Evolutionary conservation across 1,140 invertebrate species (phyloP).

Genomic region (Drosophila sp.): DNA sequence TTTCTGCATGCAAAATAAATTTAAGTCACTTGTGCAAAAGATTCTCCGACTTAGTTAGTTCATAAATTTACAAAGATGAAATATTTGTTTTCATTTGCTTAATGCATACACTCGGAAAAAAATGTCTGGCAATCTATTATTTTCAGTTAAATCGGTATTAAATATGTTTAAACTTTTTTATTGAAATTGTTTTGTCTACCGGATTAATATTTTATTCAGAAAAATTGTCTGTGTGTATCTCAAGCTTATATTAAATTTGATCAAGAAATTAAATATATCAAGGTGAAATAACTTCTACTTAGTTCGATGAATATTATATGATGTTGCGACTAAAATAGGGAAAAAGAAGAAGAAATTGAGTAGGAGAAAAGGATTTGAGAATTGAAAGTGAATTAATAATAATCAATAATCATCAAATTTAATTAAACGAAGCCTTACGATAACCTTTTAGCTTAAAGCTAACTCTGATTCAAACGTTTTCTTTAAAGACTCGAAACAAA

Average conservation of each 20-base stretch:
- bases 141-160: neutral
- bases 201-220: too few species aligned
- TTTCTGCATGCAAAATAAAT: conserved; percentile 7
- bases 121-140: neutral
- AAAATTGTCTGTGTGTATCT: neutral
- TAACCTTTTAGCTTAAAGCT: too few species aligned
- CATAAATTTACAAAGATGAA: conserved; percentile 31
- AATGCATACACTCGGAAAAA: conserved; percentile 4
- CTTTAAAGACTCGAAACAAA: too few species aligned
- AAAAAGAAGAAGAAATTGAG: neutral
- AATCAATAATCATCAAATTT: too few species aligned
- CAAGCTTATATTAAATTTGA: neutral
- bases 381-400: neutral
- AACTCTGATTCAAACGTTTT: too few species aligned
- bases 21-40: conserved; percentile 25
- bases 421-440: too few species aligned
- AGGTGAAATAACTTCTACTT: neutral
- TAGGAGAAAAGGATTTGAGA: neutral
- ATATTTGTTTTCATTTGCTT: conserved; percentile 38
- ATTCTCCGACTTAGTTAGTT: conserved; percentile 7
- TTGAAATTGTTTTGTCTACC: too few species aligned
- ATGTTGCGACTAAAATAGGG: neutral
- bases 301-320: neutral
- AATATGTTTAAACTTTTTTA: too few species aligned
- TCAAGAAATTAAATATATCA: neutral